Evolutionary conservation across 2,797 vertebrate genomes (phyloP), one percentile per base, ranked within the genome.

Genomic region (Darevskia mixta): DNA sequence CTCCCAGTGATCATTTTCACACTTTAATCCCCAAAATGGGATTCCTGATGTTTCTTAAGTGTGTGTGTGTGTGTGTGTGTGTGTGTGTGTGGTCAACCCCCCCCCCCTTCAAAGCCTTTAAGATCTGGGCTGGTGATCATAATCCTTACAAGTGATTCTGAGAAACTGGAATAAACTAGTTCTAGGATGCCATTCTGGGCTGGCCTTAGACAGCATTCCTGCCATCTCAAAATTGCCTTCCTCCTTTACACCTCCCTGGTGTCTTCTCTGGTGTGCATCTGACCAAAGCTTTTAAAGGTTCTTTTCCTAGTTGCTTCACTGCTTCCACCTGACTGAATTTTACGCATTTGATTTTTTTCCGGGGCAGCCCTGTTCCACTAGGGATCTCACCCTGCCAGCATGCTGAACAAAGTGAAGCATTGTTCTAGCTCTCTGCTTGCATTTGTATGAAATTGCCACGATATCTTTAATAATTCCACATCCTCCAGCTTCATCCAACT

Each of bases 281-380:
- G 49, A 85, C 69, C 67, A n/a, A 88, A 32, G 77, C 82, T 80
- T 85, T 80, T 66, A 88, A 85, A 61, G 23, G 38, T 84, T 72
- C 66, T 73, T 45, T 73, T 81, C n/a, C 20, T 58, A 32, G 27
- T 49, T 85, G 82, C 69, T 64, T 79, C 29, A 6, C 15, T 45
- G 69, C 41, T 88, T 80, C 82, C 69, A 73, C 61, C 67, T 73
- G 49, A 80, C 41, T 23, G 29, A n/a, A 80, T 85, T 72, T 35
- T 80, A 55, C n/a, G 38, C 67, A 49, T 80, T 85, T 88, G 82
- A 79, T 88, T 69, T 85, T 80, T 55, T 84, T 85, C 66, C 38
- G 35, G 77, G 83, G 82, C 76, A 49, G 35, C 38, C 77, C 55
- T 78, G 45, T 73, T 80, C 73, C 87, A 78, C 79, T 79, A 71